phyloP scores from a whole-genome alignment of 1,140 invertebrate genomes.

The Trichoplusia ni region DNA sequence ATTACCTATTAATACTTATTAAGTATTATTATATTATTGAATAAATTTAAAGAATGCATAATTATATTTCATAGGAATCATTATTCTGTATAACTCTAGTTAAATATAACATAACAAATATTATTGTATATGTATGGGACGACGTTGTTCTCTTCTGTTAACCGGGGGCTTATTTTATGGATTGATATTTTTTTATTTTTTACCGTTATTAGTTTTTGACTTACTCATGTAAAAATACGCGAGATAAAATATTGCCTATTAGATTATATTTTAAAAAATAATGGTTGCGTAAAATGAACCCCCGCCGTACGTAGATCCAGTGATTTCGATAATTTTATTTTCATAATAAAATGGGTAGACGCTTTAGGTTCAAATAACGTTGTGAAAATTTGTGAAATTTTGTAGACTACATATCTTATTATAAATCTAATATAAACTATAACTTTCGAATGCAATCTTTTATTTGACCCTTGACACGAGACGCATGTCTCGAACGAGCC shows the following conservation, averaged over 20 bases:
- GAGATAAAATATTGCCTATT: constrained; percentile 78
- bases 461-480: constrained; percentile 46
- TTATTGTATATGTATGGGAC: constrained; percentile 76
- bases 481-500: neutral
- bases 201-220: constrained; percentile 81
- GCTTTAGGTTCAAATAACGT: constrained; percentile 81
- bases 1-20: constrained; percentile 81
- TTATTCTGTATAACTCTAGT: constrained; percentile 83
- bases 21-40: constrained; percentile 80
- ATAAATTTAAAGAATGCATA: constrained; percentile 81
- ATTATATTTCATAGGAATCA: constrained; percentile 84
- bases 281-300: constrained; percentile 77
- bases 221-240: constrained; percentile 76
- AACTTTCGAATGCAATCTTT: constrained; percentile 76
- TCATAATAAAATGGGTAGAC: constrained; percentile 81
- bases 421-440: constrained; percentile 82
- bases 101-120: constrained; percentile 82
- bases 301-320: constrained; percentile 74
- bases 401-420: constrained; percentile 82
- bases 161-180: constrained; percentile 74
- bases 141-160: constrained; percentile 70
- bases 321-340: constrained; percentile 81
- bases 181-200: constrained; percentile 82
- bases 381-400: constrained; percentile 82
- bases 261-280: constrained; percentile 82